phyloP scores from a whole-genome alignment of 2,797 vertebrate genomes.

The Pangasius djambal region DNA sequence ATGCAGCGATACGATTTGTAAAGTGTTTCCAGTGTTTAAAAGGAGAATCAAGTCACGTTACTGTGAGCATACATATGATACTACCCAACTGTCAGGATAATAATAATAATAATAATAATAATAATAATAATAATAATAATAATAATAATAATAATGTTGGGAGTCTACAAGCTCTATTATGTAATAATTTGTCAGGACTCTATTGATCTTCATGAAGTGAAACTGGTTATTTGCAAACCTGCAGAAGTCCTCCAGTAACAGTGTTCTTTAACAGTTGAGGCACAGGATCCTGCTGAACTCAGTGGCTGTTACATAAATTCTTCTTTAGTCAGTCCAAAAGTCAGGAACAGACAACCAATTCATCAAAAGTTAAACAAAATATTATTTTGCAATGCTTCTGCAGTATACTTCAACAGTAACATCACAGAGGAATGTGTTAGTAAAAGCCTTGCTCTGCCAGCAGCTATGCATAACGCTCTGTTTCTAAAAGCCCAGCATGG shows the following conservation, averaged over 20 bases:
- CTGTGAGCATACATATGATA: background rate
- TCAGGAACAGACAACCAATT: background rate
- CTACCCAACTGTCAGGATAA: background rate
- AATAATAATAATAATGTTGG: background rate
- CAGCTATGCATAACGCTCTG: background rate
- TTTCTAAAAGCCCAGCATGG: background rate
- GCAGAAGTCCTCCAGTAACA: background rate
- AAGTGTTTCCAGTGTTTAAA: background rate
- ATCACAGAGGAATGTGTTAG: background rate
- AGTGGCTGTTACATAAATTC: background rate
- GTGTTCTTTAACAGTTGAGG: background rate
- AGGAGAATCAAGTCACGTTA: background rate
- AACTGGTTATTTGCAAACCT: background rate
- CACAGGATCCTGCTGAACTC: background rate
- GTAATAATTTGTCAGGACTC: background rate
- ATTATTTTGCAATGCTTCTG: background rate
- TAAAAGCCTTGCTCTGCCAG: background rate
- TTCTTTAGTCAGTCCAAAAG: background rate
- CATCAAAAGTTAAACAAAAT: background rate
- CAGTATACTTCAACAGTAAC: constrained; percentile 1
- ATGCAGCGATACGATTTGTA: background rate
- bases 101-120: background rate
- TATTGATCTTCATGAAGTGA: background rate
- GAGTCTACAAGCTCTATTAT: background rate
- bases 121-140: background rate